Evolutionary conservation across 2,888 invertebrate species (phyloP).

Genomic region (Chorisops tibialis): DNA sequence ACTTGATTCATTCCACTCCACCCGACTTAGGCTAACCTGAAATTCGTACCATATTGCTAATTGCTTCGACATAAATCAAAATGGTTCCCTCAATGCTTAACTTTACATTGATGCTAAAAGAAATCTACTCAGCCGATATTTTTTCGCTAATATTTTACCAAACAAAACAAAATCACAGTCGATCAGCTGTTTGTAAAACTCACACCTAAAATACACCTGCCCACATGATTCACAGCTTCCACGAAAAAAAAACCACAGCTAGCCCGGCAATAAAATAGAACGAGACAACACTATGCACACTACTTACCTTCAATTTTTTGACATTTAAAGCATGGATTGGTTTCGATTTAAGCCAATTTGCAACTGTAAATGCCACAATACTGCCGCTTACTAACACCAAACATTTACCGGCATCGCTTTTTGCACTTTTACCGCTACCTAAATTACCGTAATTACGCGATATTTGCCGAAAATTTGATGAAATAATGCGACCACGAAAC

Average conservation of each 20-base stretch:
- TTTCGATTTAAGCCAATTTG: constrained; percentile 49
- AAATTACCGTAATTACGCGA: constrained; percentile 41
- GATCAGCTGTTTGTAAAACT: constrained; percentile 17
- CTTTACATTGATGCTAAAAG: no score
- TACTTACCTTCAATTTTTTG: constrained; percentile 52
- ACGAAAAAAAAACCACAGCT: no score
- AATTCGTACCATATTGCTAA: no score
- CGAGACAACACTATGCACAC: background rate
- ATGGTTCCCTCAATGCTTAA: no score
- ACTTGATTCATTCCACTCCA: no score
- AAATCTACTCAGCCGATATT: no score
- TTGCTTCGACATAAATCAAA: no score
- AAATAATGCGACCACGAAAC: constrained; percentile 38
- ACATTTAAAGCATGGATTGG: constrained; percentile 56
- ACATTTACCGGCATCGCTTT: constrained; percentile 31
- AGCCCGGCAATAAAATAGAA: background rate
- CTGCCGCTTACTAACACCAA: constrained; percentile 51
- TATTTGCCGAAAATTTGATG: constrained; percentile 40
- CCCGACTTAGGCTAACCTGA: no score
- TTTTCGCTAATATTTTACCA: no score
- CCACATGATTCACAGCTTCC: no score
- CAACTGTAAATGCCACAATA: constrained; percentile 51
- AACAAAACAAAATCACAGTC: background rate
- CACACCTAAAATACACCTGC: no score
- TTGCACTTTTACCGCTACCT: constrained; percentile 35